Conservation (phyloP, 2,113 vertebrate genomes). For the Probosciger aterrimus region DNA sequence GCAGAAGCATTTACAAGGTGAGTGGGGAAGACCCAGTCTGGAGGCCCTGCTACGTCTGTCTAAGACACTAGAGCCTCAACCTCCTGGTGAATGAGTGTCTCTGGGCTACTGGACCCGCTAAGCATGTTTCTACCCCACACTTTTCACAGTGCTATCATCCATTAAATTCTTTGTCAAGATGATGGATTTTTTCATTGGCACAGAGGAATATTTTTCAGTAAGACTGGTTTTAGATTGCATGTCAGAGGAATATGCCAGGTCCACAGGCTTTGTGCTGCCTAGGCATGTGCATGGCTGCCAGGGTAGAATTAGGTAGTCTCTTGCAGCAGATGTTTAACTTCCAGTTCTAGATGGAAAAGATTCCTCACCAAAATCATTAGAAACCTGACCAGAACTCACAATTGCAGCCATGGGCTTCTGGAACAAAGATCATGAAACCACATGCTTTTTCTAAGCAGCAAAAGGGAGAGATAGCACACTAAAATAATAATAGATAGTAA, state of each 20-base stretch:
- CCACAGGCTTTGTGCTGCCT: background rate
- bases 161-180: background rate
- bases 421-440: background rate
- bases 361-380: background rate
- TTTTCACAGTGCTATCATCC: background rate
- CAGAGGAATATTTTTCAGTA: background rate
- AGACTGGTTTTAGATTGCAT: background rate
- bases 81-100: background rate
- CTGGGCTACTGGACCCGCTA: fast-evolving
- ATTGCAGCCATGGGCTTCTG: background rate
- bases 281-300: background rate
- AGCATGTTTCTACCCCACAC: background rate
- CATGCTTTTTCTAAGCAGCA: background rate
- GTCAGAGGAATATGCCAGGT: background rate
- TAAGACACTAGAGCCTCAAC: background rate
- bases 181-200: background rate
- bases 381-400: background rate
- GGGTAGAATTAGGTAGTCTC: background rate
- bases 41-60: background rate
- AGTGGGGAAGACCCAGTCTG: background rate
- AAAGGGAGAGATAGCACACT: background rate
- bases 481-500: background rate
- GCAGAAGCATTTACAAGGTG: background rate
- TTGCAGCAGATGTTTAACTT: background rate
- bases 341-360: background rate